Evolutionary conservation across 2,797 vertebrate genomes (phyloP).

Genomic region (Liasis olivaceus): DNA sequence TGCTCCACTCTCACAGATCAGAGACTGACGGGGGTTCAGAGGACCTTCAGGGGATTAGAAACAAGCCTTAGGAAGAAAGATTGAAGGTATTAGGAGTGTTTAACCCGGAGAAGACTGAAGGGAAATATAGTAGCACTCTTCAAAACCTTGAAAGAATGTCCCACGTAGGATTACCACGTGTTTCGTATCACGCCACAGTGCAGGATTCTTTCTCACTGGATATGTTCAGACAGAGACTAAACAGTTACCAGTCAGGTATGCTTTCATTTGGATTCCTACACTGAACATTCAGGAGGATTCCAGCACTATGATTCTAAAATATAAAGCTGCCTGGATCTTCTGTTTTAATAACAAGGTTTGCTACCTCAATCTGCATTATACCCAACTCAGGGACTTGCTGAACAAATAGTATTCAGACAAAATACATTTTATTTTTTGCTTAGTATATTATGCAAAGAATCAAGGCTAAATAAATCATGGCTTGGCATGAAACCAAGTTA

Average conservation of each 20-base stretch:
- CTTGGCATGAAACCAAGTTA: neutral
- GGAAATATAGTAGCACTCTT: neutral
- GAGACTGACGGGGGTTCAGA: neutral
- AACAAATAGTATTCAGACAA: neutral
- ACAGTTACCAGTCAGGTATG: neutral
- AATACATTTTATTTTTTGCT: neutral
- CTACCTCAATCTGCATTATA: neutral
- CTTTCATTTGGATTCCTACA: neutral
- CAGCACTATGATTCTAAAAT: neutral
- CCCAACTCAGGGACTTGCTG: neutral
- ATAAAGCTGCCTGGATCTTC: neutral
- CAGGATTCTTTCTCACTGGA: neutral
- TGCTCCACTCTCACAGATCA: neutral
- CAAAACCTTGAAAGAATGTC: neutral
- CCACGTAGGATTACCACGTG: neutral
- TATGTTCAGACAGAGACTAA: neutral
- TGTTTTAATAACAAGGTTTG: neutral
- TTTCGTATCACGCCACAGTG: neutral
- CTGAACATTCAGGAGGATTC: neutral
- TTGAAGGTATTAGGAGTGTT: neutral
- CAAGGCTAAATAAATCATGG: neutral
- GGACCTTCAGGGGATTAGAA: neutral
- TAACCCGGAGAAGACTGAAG: neutral
- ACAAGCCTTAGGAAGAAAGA: neutral
- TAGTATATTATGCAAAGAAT: neutral